These are phyloP conservation scores for Muscidifurax raptorellus DNA, from an alignment of 1,140 invertebrate genomes.

Conservation along the genomic window DNA sequence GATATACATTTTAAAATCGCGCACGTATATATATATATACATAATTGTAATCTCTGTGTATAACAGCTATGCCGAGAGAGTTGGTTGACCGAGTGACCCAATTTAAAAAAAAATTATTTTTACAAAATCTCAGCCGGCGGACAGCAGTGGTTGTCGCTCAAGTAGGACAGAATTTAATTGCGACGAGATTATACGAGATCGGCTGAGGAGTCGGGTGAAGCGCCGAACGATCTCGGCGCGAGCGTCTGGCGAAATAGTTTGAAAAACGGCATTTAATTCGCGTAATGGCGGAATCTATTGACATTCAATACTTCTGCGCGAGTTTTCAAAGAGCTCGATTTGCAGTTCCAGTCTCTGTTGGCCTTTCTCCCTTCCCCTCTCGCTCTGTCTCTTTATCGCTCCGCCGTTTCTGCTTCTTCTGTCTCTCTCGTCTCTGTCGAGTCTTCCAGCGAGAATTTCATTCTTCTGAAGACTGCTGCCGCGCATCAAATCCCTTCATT, in stretches of 20 bases:
- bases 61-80: no score
- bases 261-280: constrained; percentile 33
- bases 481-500: constrained; percentile 17
- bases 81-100: no score
- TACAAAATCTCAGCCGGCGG: no score
- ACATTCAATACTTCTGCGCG: constrained; percentile 29
- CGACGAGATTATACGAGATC: no score
- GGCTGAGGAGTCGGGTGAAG: neutral
- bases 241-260: neutral
- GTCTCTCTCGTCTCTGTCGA: constrained; percentile 19
- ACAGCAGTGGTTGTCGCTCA: no score
- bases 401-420: constrained; percentile 6
- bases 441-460: constrained; percentile 25
- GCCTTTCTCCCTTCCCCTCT: constrained; percentile 27
- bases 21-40: no score
- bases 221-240: no score
- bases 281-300: constrained; percentile 38
- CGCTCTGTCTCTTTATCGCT: constrained; percentile 10
- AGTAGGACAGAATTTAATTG: no score
- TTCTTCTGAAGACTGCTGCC: constrained; percentile 12
- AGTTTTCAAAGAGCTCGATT: constrained; percentile 31
- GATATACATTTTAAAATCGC: no score
- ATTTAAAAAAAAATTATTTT: no score
- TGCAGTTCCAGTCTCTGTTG: constrained; percentile 35
- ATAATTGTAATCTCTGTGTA: no score